A percentile compares a stretch with the other conserved stretches of the same genome.
These are phyloP conservation scores for Plodia interpunctella DNA, from an alignment of 1,140 invertebrate genomes.

Conservation along the genomic window DNA sequence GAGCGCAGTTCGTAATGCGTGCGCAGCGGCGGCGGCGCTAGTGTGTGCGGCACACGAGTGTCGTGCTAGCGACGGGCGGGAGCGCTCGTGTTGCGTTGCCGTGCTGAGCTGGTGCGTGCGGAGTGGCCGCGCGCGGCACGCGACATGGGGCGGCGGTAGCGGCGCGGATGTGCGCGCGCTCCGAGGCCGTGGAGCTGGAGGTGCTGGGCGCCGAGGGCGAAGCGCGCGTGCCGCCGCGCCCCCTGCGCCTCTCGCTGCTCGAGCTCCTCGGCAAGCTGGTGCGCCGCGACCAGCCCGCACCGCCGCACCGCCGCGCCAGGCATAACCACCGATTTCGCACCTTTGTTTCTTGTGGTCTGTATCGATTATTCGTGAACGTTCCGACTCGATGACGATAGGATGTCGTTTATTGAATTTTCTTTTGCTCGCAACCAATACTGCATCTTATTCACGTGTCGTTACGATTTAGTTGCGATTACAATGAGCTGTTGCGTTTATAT, in stretches of 20 bases:
- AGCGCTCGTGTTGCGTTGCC: slow-evolving; percentile 42
- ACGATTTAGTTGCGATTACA: neutral
- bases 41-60: slow-evolving; percentile 46
- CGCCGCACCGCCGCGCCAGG: slow-evolving; percentile 73
- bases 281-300: slow-evolving; percentile 69
- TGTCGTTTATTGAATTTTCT: slow-evolving; percentile 21
- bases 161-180: slow-evolving; percentile 72
- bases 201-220: slow-evolving; percentile 66
- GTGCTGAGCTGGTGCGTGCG: slow-evolving; percentile 28
- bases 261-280: slow-evolving; percentile 83
- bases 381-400: slow-evolving; percentile 12
- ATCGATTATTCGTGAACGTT: slow-evolving; percentile 34
- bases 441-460: slow-evolving; percentile 16
- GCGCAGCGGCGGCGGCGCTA: slow-evolving; percentile 54
- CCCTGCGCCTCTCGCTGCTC: slow-evolving; percentile 79
- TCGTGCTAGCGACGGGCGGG: slow-evolving; percentile 47
- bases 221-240: slow-evolving; percentile 53
- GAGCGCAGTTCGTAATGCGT: slow-evolving; percentile 38
- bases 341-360: slow-evolving; percentile 81
- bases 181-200: slow-evolving; percentile 72
- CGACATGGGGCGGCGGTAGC: slow-evolving; percentile 67
- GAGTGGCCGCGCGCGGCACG: slow-evolving; percentile 52
- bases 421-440: slow-evolving; percentile 16
- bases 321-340: slow-evolving; percentile 81
- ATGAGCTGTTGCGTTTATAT: too few relatives aligned